Base-by-base conservation (phyloP, 2,888 invertebrate species). In the Hypena proboscidalis region DNA sequence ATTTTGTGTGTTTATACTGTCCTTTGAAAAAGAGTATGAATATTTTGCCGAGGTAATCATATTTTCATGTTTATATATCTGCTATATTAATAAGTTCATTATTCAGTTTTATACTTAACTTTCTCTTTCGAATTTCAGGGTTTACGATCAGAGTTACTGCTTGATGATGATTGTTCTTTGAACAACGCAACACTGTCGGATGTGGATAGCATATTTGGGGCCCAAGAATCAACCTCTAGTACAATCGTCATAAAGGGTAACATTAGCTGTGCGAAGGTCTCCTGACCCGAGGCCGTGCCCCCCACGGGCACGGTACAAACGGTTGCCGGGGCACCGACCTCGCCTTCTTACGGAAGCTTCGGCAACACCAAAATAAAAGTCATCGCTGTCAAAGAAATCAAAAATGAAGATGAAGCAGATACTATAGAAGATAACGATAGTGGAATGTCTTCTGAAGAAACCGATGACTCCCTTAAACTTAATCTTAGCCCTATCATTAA, bases 261-360 rank as follows among this genome's bases (percentile, higher is more conserved):
- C 51, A 72, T 82, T 11, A 69, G 47, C 13, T 69, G 74, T 31
- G 70, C 59, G n/a, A 85, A 83, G 58, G 51, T 72, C 46, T 90
- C 90, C 64, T 90, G 90, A 90, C 90, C 83, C 56, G 87, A 82
- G 82, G 87, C 87, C 83, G 89, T 88, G 90, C 87, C 88, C 75
- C n/a, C 40, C 0, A 2, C 31, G 77, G 87, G 87, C 87, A 86
- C 89, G 82, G 68, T 59, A 55, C 61, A 58, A 37, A 53, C 65
- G 40, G 66, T 60, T 42, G 55, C 58, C 54, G 72, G 58, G 61
- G 58, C 73, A 30, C 67, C 72, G 29, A 72, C 67, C 44, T 69
- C 75, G 21, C 67, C 61, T 29, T 71, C 70, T 19, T 90, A 90
- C 53, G 90, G 90, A 44, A 90, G 84, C 71, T 85, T 90, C 52